Evolutionary conservation across 2,113 vertebrate species (phyloP).

Genomic region (Anarrhichthys ocellatus): DNA sequence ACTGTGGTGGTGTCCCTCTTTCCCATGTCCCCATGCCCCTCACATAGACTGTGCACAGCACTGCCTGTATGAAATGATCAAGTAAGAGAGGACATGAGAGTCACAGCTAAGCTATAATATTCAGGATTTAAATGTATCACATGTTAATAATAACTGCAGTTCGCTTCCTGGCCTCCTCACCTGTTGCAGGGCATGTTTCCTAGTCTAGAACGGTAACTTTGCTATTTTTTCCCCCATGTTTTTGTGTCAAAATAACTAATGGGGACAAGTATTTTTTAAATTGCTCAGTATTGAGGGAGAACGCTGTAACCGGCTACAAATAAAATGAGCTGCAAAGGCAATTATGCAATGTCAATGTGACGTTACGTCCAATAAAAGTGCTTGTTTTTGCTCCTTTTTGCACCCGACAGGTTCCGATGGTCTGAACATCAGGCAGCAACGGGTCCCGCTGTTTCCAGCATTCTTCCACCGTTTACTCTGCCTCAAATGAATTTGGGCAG

Average conservation of each 20-base stretch:
- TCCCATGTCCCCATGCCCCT: background rate
- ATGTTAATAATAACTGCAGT: background rate
- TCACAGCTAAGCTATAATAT: slow-evolving; percentile 26
- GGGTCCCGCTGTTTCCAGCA: too few relatives aligned
- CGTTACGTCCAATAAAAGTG: too few relatives aligned
- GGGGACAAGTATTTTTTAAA: background rate
- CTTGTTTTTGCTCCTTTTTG: too few relatives aligned
- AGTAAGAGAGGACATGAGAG: slow-evolving; percentile 67
- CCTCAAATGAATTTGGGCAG: too few relatives aligned
- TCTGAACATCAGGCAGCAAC: too few relatives aligned
- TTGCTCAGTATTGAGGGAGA: too few relatives aligned
- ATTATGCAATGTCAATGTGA: too few relatives aligned
- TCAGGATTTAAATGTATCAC: background rate
- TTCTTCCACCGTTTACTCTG: too few relatives aligned
- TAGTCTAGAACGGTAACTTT: background rate
- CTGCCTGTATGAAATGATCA: slow-evolving; percentile 29
- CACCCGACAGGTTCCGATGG: too few relatives aligned
- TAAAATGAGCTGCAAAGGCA: too few relatives aligned
- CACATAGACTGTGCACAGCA: slow-evolving; percentile 51
- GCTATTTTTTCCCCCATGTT: background rate
- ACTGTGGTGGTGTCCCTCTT: background rate
- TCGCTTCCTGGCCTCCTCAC: background rate
- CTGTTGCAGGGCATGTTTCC: background rate
- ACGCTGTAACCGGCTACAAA: too few relatives aligned
- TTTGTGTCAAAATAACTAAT: background rate